phyloP scores from a whole-genome alignment of 2,888 invertebrate species.

The Drosophila flavopinicola region DNA sequence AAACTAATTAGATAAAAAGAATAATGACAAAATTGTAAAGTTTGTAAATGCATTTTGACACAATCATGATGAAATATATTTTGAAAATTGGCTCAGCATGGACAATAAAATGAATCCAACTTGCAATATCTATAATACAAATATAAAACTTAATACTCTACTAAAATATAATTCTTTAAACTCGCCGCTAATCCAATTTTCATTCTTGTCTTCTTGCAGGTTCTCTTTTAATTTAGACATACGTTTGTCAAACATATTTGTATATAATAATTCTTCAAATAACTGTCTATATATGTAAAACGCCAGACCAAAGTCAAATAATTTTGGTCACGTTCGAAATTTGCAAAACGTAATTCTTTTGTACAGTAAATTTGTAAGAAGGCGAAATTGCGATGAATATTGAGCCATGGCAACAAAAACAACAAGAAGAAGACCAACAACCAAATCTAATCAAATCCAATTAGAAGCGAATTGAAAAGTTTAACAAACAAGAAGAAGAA shows the following conservation, averaged over 20 bases:
- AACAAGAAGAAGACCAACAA: constrained; percentile 28
- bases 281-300: constrained; percentile 15
- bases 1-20: background rate
- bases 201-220: constrained; percentile 60
- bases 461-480: constrained; percentile 44
- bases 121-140: too few relatives aligned
- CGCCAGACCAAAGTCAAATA: constrained; percentile 19
- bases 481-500: constrained; percentile 16
- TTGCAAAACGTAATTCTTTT: constrained; percentile 33
- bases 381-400: constrained; percentile 22
- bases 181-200: constrained; percentile 26
- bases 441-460: constrained; percentile 51
- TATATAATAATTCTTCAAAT: constrained; percentile 31
- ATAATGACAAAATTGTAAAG: background rate
- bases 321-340: constrained; percentile 44
- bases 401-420: constrained; percentile 8
- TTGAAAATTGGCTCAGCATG: too few relatives aligned
- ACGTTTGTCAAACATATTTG: constrained; percentile 50
- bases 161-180: too few relatives aligned
- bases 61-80: too few relatives aligned
- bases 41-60: too few relatives aligned
- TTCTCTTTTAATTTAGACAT: constrained; percentile 68
- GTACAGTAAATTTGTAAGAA: constrained; percentile 51
- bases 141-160: too few relatives aligned
- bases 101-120: too few relatives aligned